Evolutionary conservation across 2,113 vertebrate species (phyloP).

Genomic region (Oostethus manadensis): DNA sequence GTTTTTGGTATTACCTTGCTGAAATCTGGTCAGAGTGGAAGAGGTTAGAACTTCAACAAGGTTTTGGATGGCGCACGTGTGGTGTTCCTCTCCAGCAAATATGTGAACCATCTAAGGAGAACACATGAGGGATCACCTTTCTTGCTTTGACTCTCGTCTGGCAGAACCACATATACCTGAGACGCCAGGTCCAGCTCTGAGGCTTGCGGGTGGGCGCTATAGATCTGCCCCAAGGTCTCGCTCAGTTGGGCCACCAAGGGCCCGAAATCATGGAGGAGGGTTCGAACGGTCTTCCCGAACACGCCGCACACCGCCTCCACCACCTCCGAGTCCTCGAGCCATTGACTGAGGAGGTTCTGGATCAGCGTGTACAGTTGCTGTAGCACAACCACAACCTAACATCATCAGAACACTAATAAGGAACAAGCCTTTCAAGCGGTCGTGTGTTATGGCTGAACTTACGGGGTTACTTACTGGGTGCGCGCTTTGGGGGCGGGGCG

Average conservation of each 20-base stretch:
- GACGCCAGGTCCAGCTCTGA: conserved; percentile 88
- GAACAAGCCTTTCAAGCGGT: neutral
- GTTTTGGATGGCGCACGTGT: conserved; percentile 79
- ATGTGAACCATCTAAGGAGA: conserved; percentile 85
- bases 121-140: neutral
- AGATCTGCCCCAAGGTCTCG: conserved; percentile 95
- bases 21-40: conserved; percentile 87
- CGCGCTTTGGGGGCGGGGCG: conserved; percentile 69
- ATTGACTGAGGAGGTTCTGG: conserved; percentile 90
- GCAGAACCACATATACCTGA: conserved; percentile 72
- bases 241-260: conserved; percentile 92
- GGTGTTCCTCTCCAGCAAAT: conserved; percentile 86
- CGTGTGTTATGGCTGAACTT: conserved; percentile 42
- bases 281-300: conserved; percentile 94
- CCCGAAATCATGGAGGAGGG: conserved; percentile 87
- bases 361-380: conserved; percentile 93
- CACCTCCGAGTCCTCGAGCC: conserved; percentile 90
- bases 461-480: conserved; percentile 92
- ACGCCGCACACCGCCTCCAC: conserved; percentile 94
- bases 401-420: neutral
- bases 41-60: conserved; percentile 86
- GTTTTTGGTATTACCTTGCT: conserved; percentile 86
- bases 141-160: neutral
- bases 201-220: conserved; percentile 87
- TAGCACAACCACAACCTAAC: conserved; percentile 88